Evolutionary conservation across 1,140 invertebrate species (phyloP), one percentile per base, ranked within the genome.

Genomic region (Phymastichus coffea): DNA sequence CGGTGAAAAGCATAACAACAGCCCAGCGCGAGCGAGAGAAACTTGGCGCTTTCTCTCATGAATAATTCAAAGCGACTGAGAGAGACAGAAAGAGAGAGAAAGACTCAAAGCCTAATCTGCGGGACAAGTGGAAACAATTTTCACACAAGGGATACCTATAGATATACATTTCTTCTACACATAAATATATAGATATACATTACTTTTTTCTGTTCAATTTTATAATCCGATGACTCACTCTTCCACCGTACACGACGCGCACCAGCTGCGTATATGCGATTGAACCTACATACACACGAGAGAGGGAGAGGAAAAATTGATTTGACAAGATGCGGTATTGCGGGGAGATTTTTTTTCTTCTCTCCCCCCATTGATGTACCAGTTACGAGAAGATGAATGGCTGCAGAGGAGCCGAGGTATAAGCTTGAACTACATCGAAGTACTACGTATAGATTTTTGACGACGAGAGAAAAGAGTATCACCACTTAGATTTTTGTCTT

Each of bases 111-210:
- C 60, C 48, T 62, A 62, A 62, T 62, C 60, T 62, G 52, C 54
- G 54, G 47, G 47, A 62, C 60, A 57, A 62, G 60, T 62, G 54
- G 60, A 62, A 62, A 57, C 60, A 62, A 62, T 62, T 62, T 62
- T 62, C 60, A 33, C n/a, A n/a, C n/a, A n/a, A n/a, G n/a, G n/a
- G n/a, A n/a, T n/a, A n/a, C n/a, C n/a, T n/a, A n/a, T n/a, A n/a
- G n/a, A n/a, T n/a, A n/a, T n/a, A n/a, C n/a, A n/a, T n/a, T n/a
- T n/a, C n/a, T n/a, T n/a, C n/a, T n/a, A n/a, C n/a, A n/a, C n/a
- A n/a, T n/a, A n/a, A n/a, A n/a, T n/a, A n/a, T n/a, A n/a, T n/a
- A n/a, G n/a, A n/a, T n/a, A n/a, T n/a, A n/a, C n/a, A n/a, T n/a
- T n/a, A n/a, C n/a, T n/a, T n/a, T n/a, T n/a, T n/a, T n/a, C n/a